These are phyloP conservation scores for Sebastes alutus DNA, from an alignment of 2,797 vertebrate genomes.

Conservation along the genomic window DNA sequence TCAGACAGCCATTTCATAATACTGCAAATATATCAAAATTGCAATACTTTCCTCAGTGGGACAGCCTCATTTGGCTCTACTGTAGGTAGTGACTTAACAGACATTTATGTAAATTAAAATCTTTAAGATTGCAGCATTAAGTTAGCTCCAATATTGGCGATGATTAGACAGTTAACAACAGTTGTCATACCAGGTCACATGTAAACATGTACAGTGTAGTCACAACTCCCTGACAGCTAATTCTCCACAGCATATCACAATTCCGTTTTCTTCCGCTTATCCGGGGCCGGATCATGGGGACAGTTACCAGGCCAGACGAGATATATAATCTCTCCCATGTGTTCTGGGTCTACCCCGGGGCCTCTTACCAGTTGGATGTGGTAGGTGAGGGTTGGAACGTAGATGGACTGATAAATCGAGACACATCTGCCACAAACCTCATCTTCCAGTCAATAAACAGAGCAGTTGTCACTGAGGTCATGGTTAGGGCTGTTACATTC, in stretches of 20 bases:
- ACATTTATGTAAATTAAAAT: background rate
- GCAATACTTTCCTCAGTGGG: too few species aligned
- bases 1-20: background rate
- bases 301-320: too few species aligned
- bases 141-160: background rate
- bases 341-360: too few species aligned
- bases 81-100: background rate
- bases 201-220: background rate
- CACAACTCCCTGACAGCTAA: background rate
- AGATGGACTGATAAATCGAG: too few species aligned
- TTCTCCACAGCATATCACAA: background rate
- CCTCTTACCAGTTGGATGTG: too few species aligned
- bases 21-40: background rate
- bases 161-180: background rate
- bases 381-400: too few species aligned
- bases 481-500: background rate
- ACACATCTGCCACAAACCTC: background rate
- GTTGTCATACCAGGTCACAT: background rate
- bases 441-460: slow-evolving; percentile 1
- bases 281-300: too few species aligned
- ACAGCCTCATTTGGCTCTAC: background rate
- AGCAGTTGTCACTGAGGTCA: background rate
- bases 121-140: background rate
- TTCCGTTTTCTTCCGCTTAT: too few species aligned
- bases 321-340: too few species aligned